Conservation (phyloP, 2,797 vertebrate genomes). For the Halcyon leucocephala region DNA sequence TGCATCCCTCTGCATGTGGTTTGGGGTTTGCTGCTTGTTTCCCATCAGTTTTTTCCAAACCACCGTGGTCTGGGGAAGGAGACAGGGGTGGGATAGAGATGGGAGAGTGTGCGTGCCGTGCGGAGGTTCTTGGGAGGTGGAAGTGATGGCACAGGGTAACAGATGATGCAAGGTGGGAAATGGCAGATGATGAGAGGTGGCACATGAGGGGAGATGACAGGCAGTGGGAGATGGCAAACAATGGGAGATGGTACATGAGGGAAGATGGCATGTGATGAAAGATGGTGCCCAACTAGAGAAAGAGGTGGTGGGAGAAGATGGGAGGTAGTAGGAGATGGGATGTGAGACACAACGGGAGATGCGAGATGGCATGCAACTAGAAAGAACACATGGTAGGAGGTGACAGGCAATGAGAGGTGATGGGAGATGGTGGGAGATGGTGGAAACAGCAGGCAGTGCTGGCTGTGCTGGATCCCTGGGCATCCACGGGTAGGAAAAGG, state of each 20-base stretch:
- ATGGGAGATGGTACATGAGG: not conserved
- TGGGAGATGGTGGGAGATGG: not conserved
- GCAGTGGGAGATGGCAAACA: not conserved
- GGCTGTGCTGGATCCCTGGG: not conserved
- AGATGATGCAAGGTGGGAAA: not conserved
- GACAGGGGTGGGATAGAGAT: not conserved
- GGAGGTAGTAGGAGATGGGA: not conserved
- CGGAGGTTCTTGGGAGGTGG: not conserved
- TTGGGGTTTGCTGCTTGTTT: not conserved
- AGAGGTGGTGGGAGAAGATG: not conserved
- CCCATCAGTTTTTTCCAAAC: not conserved
- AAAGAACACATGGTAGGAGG: not conserved
- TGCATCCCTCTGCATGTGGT: rapidly evolving
- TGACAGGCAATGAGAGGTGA: not conserved
- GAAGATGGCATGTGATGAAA: not conserved
- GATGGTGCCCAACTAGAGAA: not conserved
- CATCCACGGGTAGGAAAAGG: not conserved
- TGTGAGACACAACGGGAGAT: not conserved
- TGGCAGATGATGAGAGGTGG: not conserved
- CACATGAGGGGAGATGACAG: not conserved
- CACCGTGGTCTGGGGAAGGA: not conserved
- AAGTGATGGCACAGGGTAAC: not conserved
- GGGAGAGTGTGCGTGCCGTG: not conserved
- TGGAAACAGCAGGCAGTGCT: not conserved
- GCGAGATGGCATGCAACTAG: not conserved